These are phyloP conservation scores for Pluvialis apricaria DNA, from an alignment of 2,113 vertebrate genomes.

Conservation along the genomic window DNA sequence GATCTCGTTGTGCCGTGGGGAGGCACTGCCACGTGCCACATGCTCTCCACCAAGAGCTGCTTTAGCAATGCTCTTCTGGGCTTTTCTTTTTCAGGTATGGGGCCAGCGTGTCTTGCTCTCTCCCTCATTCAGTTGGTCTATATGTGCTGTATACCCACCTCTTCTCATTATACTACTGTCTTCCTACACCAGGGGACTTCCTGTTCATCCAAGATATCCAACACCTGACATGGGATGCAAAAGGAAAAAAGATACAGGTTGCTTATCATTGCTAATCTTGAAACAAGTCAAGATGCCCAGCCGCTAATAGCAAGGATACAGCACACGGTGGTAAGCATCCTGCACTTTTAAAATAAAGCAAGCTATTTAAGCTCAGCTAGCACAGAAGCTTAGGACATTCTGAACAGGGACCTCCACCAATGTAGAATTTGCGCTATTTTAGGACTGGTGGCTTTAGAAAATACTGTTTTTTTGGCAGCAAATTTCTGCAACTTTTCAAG, in stretches of 20 bases:
- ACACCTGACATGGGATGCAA: not conserved
- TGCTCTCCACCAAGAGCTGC: not conserved
- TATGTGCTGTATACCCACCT: not conserved
- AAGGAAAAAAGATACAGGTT: not conserved
- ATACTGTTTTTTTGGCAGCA: not conserved
- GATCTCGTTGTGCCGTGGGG: not conserved
- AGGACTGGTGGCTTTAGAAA: not conserved
- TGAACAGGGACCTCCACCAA: not conserved
- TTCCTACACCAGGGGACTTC: not conserved
- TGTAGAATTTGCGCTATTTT: not conserved
- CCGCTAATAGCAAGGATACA: not conserved
- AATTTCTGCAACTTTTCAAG: not conserved
- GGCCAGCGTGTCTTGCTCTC: not conserved
- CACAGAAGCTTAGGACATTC: not conserved
- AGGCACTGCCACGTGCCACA: fast-evolving
- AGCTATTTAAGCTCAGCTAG: not conserved
- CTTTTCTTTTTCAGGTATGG: not conserved
- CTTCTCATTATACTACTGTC: not conserved
- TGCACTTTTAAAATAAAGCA: not conserved
- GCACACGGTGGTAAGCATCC: not conserved
- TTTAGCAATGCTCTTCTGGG: not conserved
- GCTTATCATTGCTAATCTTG: not conserved
- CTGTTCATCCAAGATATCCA: not conserved
- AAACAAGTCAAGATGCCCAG: not conserved
- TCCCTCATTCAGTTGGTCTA: not conserved